These are phyloP conservation scores for Ceratothoa steindachneri DNA, from an alignment of 2,888 invertebrate species.

Conservation along the genomic window DNA sequence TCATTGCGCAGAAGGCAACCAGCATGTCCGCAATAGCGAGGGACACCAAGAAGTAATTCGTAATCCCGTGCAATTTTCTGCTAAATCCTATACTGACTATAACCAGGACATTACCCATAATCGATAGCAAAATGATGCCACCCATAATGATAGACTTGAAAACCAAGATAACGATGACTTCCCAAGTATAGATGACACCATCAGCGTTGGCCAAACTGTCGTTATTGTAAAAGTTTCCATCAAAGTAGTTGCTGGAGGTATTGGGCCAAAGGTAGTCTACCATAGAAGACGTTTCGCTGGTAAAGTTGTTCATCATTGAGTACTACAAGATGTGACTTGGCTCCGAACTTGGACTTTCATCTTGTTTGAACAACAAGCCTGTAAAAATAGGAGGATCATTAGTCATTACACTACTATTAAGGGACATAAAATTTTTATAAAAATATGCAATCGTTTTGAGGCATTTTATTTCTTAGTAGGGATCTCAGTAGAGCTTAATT, in stretches of 20 bases:
- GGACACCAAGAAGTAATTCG: slow-evolving; percentile 93
- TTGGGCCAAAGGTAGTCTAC: background rate
- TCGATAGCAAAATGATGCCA: slow-evolving; percentile 80
- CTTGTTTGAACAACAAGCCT: no score
- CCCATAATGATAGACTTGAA: slow-evolving; percentile 59
- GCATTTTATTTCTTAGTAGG: no score
- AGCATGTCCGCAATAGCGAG: slow-evolving; percentile 89
- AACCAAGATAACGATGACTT: slow-evolving; percentile 27
- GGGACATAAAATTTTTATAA: no score
- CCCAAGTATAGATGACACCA: slow-evolving; percentile 14
- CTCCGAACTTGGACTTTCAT: no score
- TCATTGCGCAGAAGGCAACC: slow-evolving; percentile 87
- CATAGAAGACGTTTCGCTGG: background rate
- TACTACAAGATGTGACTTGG: no score
- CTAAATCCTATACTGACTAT: slow-evolving; percentile 90
- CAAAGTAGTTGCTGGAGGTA: background rate
- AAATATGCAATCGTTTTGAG: no score
- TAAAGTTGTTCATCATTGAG: slow-evolving; percentile 5
- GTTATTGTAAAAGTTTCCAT: background rate
- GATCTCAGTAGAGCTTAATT: no score
- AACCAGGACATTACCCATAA: slow-evolving; percentile 86
- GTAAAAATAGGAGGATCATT: no score
- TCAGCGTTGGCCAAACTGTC: background rate
- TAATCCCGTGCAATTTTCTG: slow-evolving; percentile 76
- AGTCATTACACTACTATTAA: no score